Base-by-base conservation (phyloP, 1,140 invertebrate species). In the Battus philenor region DNA sequence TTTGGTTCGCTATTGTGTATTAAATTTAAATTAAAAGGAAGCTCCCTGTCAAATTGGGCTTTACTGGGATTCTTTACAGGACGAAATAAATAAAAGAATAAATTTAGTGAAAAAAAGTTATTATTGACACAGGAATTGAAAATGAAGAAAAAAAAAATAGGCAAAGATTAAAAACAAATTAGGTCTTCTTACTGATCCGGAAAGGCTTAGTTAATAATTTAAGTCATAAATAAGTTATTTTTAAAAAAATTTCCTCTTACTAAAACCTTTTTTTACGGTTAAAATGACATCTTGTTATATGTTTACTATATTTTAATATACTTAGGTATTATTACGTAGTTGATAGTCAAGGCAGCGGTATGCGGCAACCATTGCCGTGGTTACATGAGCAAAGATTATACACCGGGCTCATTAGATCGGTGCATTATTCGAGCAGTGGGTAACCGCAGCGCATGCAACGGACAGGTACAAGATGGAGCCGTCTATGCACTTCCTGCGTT, bases 401-500 rank as follows among this genome's bases (percentile, higher is more conserved):
- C 11, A 9, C 2, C 5, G 10, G 38, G 16, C 17, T 36, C 3
- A 9, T 34, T 34, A 18, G 33, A 5, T 20, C 24, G 8, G 38
- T 27, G n/a, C 4, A 41, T 41, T 26, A 41, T 33, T 33, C 31
- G 31, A 16, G 13, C 31, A 33, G 13, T 33, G 15, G 31, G 38
- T 41, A 41, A 41, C 29, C 16, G 38, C 38, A 1, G 33, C 18
- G 18, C 32, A 49, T 47, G 55, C 55, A 51, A 50, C 27, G n/a
- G 33, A 47, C 59, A 11, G 47, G 55, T 52, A 56, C 33, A 38
- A 52, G 45, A 59, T 55, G 58, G 54, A 61, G 18, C 44, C 33
- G 30, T 45, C 45, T 65, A 56, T 59, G 44, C 52, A 49, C 34
- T 61, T 66, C 59, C 58, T 61, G 43, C 30, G 48, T 47, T 54